Evolutionary conservation across 1,140 invertebrate species (phyloP), one percentile per base, ranked within the genome.

Genomic region (Drosophila subpulchrella): DNA sequence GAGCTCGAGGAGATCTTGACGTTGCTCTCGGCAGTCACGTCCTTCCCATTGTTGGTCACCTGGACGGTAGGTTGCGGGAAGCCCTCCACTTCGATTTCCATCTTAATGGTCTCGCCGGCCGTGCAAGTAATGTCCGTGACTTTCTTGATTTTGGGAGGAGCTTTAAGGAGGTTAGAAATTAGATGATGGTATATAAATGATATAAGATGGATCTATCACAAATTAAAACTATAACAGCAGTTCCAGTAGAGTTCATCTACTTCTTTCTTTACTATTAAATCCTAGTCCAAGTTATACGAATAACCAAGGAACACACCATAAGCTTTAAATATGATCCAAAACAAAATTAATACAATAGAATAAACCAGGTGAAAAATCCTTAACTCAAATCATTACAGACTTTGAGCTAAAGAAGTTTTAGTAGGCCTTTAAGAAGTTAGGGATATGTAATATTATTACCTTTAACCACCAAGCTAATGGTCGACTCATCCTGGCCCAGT

Each of bases 21-120:
- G 59, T 96, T 93, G 42, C 96, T 95, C 4, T 95, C 95, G 41
- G 94, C 93, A 50, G 94, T 94, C 38, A 98, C 94, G 70, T 95
- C 93, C 59, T 96, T 95, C 3, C 97, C 97, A 81, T 98, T 96
- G 85, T 98, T 98, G 89, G 96, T 97, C 94, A 97, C 97, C 76
- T 94, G 95, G 1, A 98, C 94, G 7, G 96, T 95, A 1, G 98
- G 97, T 27, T 94, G 93, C 0, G 98, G 98, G 6, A 95, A 95
- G 41, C 96, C 97, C 82, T 97, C 96, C n/a, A 98, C 94, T 85
- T 97, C 95, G 0, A 97, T 94, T 6, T 95, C 95, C 82, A 98
- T 95, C 38, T 94, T 95, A 7, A 97, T 93, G 2, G 94, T 94
- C 56, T 95, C 93, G 3, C 95, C 95, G 12, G 95, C 95, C 91